A percentile compares a stretch with the other conserved stretches of the same genome.
Conservation (phyloP, 2,113 vertebrate species). For the Hemichromis elongatus region DNA sequence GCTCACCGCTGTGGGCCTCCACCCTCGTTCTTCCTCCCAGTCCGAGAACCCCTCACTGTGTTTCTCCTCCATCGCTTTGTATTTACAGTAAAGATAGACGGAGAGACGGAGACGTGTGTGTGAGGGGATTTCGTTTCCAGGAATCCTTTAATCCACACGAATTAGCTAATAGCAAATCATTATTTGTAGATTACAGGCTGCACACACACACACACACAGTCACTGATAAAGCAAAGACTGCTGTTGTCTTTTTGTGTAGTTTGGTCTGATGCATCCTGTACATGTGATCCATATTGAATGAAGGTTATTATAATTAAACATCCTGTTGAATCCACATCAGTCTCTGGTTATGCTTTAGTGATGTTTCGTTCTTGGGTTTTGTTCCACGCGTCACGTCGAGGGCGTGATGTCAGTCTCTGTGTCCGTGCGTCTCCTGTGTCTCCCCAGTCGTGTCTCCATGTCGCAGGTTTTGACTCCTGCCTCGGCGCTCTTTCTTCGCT, state of each 20-base stretch:
- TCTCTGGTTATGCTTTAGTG: no score
- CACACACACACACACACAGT: not conserved
- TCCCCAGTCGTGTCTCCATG: no score
- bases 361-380: no score
- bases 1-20: not conserved
- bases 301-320: no score
- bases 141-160: conserved; percentile 56
- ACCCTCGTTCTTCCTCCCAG: not conserved
- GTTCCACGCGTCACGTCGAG: no score
- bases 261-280: not conserved
- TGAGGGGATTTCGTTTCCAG: conserved; percentile 27
- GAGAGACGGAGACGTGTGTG: not conserved
- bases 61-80: conserved; percentile 12
- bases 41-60: conserved; percentile 33
- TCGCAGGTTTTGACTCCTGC: no score
- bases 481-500: no score
- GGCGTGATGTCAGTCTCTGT: no score
- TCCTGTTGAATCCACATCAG: no score
- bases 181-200: not conserved
- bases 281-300: not conserved
- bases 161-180: conserved; percentile 44
- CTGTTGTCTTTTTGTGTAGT: not conserved
- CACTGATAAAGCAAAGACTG: not conserved
- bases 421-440: no score
- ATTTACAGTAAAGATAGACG: conserved; percentile 22